phyloP scores from a whole-genome alignment of 2,113 vertebrate species.

The Fregetta grallaria region DNA sequence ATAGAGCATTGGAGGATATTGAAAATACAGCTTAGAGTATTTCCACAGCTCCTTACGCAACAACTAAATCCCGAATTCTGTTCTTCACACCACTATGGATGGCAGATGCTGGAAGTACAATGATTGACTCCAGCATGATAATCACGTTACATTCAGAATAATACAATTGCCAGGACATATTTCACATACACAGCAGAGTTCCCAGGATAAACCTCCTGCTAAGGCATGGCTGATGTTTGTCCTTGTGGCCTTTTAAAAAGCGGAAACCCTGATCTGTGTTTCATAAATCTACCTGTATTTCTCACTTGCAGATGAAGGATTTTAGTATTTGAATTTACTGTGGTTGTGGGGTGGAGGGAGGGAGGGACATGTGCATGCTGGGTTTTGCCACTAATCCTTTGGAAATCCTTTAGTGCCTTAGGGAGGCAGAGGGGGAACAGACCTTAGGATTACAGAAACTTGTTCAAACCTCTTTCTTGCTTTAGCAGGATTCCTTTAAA shows the following conservation, averaged over 20 bases:
- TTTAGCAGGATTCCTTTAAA: conserved; percentile 37
- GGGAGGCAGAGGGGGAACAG: conserved; percentile 37
- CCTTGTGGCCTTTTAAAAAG: background rate
- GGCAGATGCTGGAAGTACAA: background rate
- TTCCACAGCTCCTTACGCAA: background rate
- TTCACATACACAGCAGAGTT: background rate
- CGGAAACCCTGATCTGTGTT: background rate
- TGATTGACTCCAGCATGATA: background rate
- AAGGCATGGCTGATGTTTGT: background rate
- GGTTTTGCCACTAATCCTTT: conserved; percentile 33
- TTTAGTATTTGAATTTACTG: background rate
- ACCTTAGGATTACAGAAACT: conserved; percentile 11
- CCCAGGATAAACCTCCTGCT: background rate
- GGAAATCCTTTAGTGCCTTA: conserved; percentile 69
- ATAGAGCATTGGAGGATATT: background rate
- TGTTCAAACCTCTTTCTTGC: conserved; percentile 33
- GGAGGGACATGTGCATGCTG: background rate
- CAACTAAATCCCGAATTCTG: background rate
- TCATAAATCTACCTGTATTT: background rate
- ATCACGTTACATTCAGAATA: background rate
- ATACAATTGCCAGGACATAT: background rate
- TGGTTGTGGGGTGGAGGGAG: background rate
- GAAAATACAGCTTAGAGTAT: background rate
- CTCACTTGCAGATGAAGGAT: background rate
- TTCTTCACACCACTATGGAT: background rate